Evolutionary conservation across 2,113 vertebrate genomes (phyloP).

Genomic region (Synodontis membranacea): DNA sequence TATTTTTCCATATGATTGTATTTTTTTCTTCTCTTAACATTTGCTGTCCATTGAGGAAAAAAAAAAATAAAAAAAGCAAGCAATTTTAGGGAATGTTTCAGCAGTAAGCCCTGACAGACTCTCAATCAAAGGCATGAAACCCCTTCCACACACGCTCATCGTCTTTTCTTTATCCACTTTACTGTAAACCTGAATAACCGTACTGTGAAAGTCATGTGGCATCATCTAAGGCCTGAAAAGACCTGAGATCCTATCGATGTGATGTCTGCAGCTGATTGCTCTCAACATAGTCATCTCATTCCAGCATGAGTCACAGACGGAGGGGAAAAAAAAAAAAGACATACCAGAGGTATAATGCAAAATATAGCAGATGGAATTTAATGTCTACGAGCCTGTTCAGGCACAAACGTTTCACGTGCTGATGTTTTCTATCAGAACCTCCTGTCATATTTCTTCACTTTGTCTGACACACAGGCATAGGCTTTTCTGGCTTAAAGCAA

Average conservation of each 20-base stretch:
- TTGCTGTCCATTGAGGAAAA: no score
- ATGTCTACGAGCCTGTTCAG: neutral
- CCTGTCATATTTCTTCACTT: neutral
- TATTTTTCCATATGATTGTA: neutral
- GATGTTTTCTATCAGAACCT: neutral
- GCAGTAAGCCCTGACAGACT: neutral
- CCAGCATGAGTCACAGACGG: conserved; percentile 13
- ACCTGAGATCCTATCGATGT: conserved; percentile 40
- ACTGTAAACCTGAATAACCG: neutral
- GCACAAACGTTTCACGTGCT: neutral
- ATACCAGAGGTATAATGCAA: conserved; percentile 9
- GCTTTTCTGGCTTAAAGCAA: conserved; percentile 2
- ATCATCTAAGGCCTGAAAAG: conserved; percentile 16
- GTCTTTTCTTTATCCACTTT: neutral
- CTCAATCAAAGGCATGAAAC: neutral
- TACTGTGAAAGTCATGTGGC: conserved; percentile 12
- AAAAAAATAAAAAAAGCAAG: neutral
- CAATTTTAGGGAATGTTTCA: neutral
- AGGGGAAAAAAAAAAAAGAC: neutral
- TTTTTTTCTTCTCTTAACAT: neutral
- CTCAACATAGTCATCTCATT: conserved; percentile 26
- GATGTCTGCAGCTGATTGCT: conserved; percentile 55
- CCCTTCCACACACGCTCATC: neutral
- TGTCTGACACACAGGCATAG: neutral
- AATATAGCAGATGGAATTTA: conserved; percentile 1